A percentile compares a stretch with the other conserved stretches of the same genome.
Evolutionary conservation across 2,113 vertebrate species (phyloP).

Genomic region (Rana temporaria): DNA sequence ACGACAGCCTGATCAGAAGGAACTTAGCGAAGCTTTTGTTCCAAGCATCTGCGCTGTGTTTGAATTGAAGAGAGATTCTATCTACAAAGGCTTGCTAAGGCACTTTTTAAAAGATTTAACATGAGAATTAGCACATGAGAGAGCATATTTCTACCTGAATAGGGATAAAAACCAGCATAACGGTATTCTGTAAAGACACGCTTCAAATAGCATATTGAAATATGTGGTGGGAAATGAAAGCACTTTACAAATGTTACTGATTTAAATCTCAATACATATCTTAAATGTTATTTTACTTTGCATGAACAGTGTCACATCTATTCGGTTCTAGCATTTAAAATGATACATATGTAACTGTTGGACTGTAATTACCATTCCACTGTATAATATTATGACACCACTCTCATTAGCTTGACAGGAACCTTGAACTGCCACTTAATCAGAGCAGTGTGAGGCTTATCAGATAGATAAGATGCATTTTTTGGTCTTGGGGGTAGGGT

Average conservation of each 20-base stretch:
- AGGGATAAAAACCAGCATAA: constrained; percentile 2
- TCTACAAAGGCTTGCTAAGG: constrained; percentile 6
- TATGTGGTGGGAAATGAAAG: not conserved
- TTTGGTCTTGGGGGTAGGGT: too few species aligned
- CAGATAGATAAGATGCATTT: too few species aligned
- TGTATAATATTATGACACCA: too few species aligned
- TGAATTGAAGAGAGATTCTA: constrained; percentile 33
- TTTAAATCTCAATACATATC: constrained; percentile 22
- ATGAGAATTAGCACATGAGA: constrained; percentile 37
- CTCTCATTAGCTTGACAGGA: too few species aligned
- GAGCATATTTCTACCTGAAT: constrained; percentile 36
- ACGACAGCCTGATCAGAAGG: constrained; percentile 31
- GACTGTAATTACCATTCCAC: not conserved
- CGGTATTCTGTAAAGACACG: not conserved
- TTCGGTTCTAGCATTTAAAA: not conserved
- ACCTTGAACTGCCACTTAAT: too few species aligned
- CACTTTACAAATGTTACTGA: constrained; percentile 14
- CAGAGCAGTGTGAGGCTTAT: too few species aligned
- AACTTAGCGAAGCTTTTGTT: constrained; percentile 43
- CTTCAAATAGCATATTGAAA: constrained; percentile 7
- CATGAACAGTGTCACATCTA: not conserved
- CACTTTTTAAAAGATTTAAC: constrained; percentile 6
- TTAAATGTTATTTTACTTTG: constrained; percentile 9
- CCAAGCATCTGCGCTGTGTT: constrained; percentile 46
- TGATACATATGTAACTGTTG: not conserved